Conservation (phyloP, 2,113 vertebrate species). For the Chamaetylas fuelleborni region DNA sequence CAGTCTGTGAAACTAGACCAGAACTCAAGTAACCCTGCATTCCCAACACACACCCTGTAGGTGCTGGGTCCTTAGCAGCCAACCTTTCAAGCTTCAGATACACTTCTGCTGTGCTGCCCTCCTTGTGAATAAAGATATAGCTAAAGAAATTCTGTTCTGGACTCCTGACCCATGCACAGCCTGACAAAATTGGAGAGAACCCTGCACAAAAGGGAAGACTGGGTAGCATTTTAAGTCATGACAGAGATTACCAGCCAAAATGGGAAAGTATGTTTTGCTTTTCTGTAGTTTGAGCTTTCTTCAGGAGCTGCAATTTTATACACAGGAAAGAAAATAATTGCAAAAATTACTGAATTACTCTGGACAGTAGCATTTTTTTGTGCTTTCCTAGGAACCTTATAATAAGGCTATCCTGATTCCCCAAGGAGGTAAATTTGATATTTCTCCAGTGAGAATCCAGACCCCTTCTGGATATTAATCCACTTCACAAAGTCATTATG, state of each 20-base stretch:
- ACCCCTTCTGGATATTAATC: slow-evolving; percentile 63
- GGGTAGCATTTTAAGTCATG: neutral
- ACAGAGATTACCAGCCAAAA: neutral
- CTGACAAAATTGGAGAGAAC: neutral
- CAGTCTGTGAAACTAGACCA: neutral
- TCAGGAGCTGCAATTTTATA: neutral
- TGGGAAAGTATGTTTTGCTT: neutral
- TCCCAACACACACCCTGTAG: neutral
- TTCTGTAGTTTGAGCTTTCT: neutral
- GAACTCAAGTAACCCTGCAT: neutral
- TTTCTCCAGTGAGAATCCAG: slow-evolving; percentile 26
- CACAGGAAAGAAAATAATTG: neutral
- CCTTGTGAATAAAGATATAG: neutral
- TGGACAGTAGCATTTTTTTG: neutral
- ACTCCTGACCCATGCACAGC: neutral
- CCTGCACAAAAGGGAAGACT: neutral
- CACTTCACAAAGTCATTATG: slow-evolving; percentile 56
- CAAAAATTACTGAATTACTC: neutral
- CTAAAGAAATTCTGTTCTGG: neutral
- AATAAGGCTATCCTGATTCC: neutral
- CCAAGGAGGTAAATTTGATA: slow-evolving; percentile 20
- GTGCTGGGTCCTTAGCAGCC: neutral
- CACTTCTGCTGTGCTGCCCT: fast-evolving
- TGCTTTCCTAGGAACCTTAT: neutral
- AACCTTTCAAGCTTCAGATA: neutral